Conservation (phyloP, 2,113 vertebrate species). For the Apeltes quadracus region DNA sequence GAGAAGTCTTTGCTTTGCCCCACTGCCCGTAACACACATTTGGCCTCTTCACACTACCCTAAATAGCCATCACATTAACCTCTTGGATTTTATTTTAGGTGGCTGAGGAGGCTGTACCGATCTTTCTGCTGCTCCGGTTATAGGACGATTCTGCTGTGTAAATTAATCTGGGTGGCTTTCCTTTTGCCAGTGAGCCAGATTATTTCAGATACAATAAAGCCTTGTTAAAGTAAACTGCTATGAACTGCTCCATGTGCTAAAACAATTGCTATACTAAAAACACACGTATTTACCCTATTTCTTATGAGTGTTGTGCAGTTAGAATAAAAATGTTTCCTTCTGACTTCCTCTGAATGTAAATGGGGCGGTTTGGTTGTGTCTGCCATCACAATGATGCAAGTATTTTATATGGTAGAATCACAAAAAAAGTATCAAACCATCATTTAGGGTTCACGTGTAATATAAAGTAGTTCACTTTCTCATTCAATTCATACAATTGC, state of each 20-base stretch:
- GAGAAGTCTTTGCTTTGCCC: no score
- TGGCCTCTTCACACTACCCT: background rate
- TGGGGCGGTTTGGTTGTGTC: background rate
- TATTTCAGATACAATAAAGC: background rate
- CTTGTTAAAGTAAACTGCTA: conserved; percentile 3
- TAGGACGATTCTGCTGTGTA: background rate
- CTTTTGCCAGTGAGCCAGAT: background rate
- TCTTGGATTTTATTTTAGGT: conserved; percentile 8
- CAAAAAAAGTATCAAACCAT: background rate
- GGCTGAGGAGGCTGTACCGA: background rate
- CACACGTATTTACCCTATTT: conserved; percentile 6
- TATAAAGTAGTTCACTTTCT: background rate
- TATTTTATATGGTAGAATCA: background rate
- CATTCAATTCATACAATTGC: background rate
- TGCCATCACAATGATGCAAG: background rate
- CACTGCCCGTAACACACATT: no score
- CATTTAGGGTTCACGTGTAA: background rate
- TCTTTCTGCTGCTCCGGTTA: conserved; percentile 9
- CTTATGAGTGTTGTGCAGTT: conserved; percentile 12
- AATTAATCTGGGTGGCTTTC: background rate
- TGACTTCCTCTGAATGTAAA: conserved; percentile 5
- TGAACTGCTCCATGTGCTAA: background rate
- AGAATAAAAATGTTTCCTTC: conserved; percentile 36
- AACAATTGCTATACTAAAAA: background rate
- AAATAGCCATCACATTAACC: background rate